phyloP scores from a whole-genome alignment of 2,797 vertebrate species.

The Mus minutoides region DNA sequence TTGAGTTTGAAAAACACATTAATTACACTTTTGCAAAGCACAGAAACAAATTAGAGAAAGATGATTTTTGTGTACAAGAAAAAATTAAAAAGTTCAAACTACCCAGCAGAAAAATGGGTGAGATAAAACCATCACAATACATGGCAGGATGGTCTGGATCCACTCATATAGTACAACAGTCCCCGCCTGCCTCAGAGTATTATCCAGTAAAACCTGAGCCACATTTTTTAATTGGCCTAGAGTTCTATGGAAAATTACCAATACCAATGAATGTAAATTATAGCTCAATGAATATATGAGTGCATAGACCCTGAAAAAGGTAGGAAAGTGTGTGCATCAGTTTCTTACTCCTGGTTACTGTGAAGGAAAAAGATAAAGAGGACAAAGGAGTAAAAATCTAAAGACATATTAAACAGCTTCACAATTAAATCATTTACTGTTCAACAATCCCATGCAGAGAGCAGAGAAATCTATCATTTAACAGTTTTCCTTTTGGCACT shows the following conservation, averaged over 20 bases:
- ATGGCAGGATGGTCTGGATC: background rate
- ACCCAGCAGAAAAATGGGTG: background rate
- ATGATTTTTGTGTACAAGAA: background rate
- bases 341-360: background rate
- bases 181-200: background rate
- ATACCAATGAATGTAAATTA: background rate
- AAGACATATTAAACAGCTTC: background rate
- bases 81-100: constrained; percentile 21
- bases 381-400: background rate
- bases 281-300: background rate
- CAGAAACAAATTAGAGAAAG: background rate
- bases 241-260: background rate
- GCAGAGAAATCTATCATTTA: background rate
- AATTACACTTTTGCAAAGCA: constrained; percentile 18
- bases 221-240: background rate
- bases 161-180: background rate
- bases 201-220: background rate
- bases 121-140: background rate
- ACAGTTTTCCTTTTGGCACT: background rate
- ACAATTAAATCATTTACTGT: background rate
- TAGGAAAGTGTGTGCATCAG: background rate
- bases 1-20: background rate
- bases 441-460: constrained; percentile 33
- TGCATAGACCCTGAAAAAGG: background rate
- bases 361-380: background rate